A percentile compares a stretch with the other conserved stretches of the same genome.
phyloP scores from a whole-genome alignment of 2,797 vertebrate species.

The Alcedo atthis region DNA sequence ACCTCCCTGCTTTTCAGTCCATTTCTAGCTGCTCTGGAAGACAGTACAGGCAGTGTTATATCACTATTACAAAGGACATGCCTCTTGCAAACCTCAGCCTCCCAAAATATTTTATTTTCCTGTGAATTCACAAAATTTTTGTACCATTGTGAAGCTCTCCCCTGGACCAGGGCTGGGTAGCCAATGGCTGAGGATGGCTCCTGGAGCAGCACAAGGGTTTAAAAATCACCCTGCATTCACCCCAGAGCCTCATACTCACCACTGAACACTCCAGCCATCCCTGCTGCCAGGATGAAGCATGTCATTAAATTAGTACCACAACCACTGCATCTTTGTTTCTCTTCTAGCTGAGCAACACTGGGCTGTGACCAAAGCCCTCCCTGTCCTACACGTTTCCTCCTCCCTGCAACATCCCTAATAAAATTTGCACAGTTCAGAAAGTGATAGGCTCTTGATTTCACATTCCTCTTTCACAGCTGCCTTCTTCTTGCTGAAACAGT shows the following conservation, averaged over 20 bases:
- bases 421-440: background rate
- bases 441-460: background rate
- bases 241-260: background rate
- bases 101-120: background rate
- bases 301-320: background rate
- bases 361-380: background rate
- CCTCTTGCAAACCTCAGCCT: background rate
- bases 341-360: background rate
- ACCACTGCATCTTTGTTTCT: background rate
- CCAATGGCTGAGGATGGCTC: background rate
- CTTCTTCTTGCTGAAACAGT: constrained; percentile 32
- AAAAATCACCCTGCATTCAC: background rate
- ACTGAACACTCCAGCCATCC: background rate
- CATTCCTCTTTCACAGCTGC: constrained; percentile 29
- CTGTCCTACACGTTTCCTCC: background rate
- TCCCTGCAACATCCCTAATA: background rate
- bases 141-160: background rate
- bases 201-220: background rate
- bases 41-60: background rate
- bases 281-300: background rate
- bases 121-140: background rate
- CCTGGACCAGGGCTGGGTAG: background rate
- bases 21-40: background rate
- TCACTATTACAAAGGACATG: rapidly evolving
- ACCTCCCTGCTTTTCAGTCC: background rate